Evolutionary conservation across 2,888 invertebrate species (phyloP).

Genomic region (Chironomus riparius): DNA sequence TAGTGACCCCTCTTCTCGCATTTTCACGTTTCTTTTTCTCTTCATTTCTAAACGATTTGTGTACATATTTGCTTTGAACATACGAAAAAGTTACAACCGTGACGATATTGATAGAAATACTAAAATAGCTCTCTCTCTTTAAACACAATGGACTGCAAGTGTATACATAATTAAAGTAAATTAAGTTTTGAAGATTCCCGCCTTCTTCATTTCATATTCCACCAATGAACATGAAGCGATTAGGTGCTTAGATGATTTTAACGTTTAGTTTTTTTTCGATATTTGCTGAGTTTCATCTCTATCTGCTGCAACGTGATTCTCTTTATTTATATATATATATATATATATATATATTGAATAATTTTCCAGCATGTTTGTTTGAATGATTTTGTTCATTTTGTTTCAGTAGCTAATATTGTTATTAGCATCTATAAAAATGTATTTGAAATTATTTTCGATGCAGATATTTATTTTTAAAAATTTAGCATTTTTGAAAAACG

Average conservation of each 20-base stretch:
- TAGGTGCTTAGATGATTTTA: constrained; percentile 4
- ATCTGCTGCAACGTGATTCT: too few species aligned
- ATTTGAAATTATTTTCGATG: too few species aligned
- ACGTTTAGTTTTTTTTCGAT: background rate
- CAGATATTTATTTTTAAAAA: too few species aligned
- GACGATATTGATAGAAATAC: constrained; percentile 23
- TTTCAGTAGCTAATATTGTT: background rate
- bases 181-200: constrained; percentile 26
- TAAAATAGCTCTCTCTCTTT: constrained; percentile 2
- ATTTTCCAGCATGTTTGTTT: too few species aligned
- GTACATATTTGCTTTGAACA: background rate
- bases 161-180: constrained; percentile 25
- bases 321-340: too few species aligned
- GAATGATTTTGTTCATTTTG: background rate
- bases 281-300: too few species aligned
- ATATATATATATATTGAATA: too few species aligned
- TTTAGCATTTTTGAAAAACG: too few species aligned
- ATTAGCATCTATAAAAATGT: too few species aligned
- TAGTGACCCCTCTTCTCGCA: constrained; percentile 7
- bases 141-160: background rate
- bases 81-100: constrained; percentile 2
- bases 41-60: background rate
- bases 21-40: background rate
- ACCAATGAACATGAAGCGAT: constrained; percentile 2
- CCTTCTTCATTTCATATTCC: constrained; percentile 27